Evolutionary conservation across 64 coral and sea anemone genomes (phyloP).

Genomic region (Orbicella faveolata): DNA sequence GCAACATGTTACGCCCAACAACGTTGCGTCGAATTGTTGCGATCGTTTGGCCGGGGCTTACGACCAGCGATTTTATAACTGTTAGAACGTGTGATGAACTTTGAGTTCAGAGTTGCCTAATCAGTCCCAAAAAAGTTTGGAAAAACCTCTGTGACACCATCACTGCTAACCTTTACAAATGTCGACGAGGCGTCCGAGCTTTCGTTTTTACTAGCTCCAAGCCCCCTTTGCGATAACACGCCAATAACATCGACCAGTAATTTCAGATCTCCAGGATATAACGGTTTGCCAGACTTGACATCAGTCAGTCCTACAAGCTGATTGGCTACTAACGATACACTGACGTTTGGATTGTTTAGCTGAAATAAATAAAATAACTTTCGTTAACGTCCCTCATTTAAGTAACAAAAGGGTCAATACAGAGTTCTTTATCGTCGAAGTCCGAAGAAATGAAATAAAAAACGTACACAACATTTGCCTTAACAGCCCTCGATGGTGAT

Average conservation of each 20-base stretch:
- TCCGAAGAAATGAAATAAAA: too few species aligned
- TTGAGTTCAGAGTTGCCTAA: too few species aligned
- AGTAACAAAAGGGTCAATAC: too few species aligned
- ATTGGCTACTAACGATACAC: slow-evolving; percentile 36
- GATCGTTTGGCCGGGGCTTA: too few species aligned
- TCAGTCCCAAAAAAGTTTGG: background rate
- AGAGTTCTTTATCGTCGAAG: too few species aligned
- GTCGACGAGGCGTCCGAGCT: background rate
- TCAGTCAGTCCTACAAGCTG: slow-evolving; percentile 54
- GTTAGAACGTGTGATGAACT: too few species aligned
- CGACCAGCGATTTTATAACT: too few species aligned
- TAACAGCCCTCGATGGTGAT: too few species aligned
- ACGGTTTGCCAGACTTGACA: slow-evolving; percentile 20
- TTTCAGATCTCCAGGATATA: slow-evolving; percentile 67
- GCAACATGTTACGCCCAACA: too few species aligned
- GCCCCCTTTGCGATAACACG: slow-evolving; percentile 36
- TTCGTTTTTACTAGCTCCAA: slow-evolving; percentile 1
- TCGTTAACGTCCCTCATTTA: too few species aligned
- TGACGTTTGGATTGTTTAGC: slow-evolving; percentile 37
- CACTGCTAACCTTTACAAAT: slow-evolving; percentile 50
- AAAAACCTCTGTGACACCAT: background rate
- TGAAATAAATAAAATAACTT: background rate
- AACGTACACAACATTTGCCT: too few species aligned
- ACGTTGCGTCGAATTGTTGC: too few species aligned
- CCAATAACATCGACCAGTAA: slow-evolving; percentile 55